Percentiles rank a stretch among this genome's conserved stretches.
These are phyloP conservation scores for Fulmarus glacialis DNA, from an alignment of 2,113 vertebrate genomes.

Conservation along the genomic window DNA sequence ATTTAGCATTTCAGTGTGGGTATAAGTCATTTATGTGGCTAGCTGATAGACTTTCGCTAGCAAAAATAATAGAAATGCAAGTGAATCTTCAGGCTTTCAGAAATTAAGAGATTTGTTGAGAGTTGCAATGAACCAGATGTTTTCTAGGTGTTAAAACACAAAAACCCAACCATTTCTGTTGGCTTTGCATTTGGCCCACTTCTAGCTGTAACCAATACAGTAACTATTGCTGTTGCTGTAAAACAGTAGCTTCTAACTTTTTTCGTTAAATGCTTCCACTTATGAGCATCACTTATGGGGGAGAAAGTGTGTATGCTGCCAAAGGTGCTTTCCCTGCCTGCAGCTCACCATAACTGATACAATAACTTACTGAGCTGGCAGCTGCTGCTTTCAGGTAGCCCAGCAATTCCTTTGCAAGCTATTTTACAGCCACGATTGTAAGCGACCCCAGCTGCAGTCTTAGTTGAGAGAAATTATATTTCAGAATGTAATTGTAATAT, in stretches of 20 bases:
- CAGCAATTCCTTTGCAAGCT: constrained; percentile 14
- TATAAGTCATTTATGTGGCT: not conserved
- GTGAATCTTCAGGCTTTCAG: not conserved
- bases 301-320: not conserved
- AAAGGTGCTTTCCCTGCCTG: constrained; percentile 18
- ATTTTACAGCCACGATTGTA: not conserved
- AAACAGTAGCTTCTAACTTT: not conserved
- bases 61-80: not conserved
- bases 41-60: not conserved
- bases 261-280: not conserved
- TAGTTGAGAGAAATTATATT: constrained; percentile 30
- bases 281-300: not conserved
- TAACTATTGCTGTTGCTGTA: not conserved
- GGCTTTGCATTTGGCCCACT: not conserved
- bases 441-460: constrained; percentile 33
- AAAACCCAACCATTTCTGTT: not conserved
- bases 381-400: constrained; percentile 58
- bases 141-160: not conserved
- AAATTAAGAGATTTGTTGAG: not conserved
- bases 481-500: constrained; percentile 13
- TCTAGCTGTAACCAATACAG: not conserved
- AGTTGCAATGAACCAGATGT: not conserved
- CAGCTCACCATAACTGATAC: constrained; percentile 53
- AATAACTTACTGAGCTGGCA: constrained; percentile 54
- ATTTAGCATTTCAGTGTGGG: not conserved